Percentiles rank a stretch among this genome's conserved stretches.
Conservation (phyloP, 2,797 vertebrate genomes). For the Sitta carolinensis region DNA sequence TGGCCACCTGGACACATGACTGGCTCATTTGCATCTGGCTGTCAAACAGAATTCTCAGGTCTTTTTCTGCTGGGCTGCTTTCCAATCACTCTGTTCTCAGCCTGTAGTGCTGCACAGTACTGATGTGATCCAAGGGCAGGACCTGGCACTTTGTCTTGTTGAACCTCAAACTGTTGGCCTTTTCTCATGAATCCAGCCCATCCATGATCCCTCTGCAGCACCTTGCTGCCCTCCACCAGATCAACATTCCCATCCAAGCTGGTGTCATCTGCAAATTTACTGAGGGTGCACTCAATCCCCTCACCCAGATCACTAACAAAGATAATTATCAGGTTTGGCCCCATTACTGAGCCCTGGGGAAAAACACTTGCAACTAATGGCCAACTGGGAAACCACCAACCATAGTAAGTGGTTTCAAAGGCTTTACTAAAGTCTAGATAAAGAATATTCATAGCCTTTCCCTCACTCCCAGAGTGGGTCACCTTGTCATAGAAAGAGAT, state of each 20-base stretch:
- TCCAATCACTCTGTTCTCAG: neutral
- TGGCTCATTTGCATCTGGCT: neutral
- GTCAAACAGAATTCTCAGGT: neutral
- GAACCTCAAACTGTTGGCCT: neutral
- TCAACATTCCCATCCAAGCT: neutral
- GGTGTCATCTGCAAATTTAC: neutral
- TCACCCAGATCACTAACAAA: neutral
- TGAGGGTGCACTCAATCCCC: neutral
- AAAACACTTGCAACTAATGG: neutral
- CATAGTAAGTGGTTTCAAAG: neutral
- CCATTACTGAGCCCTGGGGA: neutral
- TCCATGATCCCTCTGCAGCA: neutral
- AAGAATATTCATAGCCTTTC: neutral
- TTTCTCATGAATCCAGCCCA: neutral
- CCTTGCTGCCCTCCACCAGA: neutral
- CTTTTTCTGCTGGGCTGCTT: neutral
- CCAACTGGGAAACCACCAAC: neutral
- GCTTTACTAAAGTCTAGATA: neutral
- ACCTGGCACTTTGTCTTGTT: neutral
- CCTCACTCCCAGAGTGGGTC: neutral
- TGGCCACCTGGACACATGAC: neutral
- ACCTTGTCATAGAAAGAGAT: neutral
- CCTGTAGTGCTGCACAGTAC: fast-evolving
- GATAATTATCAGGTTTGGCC: neutral
- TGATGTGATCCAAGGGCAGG: neutral